Evolutionary conservation across 37 sponge, comb jelly and placozoan genomes (phyloP).

Genomic region (Chondrilla cf. caribensis): DNA sequence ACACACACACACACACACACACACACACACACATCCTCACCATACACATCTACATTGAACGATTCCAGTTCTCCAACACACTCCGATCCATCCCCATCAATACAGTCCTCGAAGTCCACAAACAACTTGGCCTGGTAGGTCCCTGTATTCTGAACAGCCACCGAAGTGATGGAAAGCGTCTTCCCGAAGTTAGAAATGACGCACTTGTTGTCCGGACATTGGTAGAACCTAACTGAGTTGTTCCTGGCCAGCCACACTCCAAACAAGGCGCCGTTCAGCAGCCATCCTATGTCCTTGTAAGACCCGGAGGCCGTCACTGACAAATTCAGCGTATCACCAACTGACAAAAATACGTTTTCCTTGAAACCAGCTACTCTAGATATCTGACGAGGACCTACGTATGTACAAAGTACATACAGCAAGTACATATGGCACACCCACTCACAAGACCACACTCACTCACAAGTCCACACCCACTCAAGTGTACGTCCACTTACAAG

Average conservation of each 20-base stretch:
- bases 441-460: too few species aligned
- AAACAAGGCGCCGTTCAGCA: slow-evolving; percentile 7
- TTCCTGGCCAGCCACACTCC: not conserved
- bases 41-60: not conserved
- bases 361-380: too few species aligned
- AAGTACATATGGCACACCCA: too few species aligned
- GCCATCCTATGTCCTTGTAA: slow-evolving; percentile 17
- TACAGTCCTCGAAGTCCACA: not conserved
- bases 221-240: not conserved
- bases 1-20: not conserved
- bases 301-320: not conserved
- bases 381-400: too few species aligned
- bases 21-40: not conserved
- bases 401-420: too few species aligned
- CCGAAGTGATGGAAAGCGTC: not conserved
- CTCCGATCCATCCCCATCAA: not conserved
- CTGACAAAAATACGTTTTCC: not conserved
- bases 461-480: too few species aligned
- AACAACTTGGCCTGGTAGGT: not conserved
- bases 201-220: slow-evolving; percentile 6
- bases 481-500: too few species aligned
- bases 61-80: not conserved
- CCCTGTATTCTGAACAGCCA: not conserved
- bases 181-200: not conserved
- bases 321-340: not conserved